These are phyloP conservation scores for Agraylea sexmaculata DNA, from an alignment of 1,140 invertebrate species.

Conservation along the genomic window DNA sequence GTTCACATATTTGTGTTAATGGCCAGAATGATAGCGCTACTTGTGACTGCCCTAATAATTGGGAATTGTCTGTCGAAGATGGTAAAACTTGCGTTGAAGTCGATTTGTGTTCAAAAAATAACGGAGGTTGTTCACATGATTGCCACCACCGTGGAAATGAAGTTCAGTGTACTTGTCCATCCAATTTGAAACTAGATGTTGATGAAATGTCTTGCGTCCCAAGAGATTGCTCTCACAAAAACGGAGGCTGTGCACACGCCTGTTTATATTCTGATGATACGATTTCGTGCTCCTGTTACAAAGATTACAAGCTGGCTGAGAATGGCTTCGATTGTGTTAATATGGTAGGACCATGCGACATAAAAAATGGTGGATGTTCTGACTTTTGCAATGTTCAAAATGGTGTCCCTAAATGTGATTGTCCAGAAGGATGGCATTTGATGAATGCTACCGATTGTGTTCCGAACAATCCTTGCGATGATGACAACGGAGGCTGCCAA, in stretches of 20 bases:
- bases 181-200: constrained; percentile 27
- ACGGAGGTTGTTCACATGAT: constrained; percentile 53
- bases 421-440: constrained; percentile 30
- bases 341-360: constrained; percentile 38
- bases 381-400: constrained; percentile 33
- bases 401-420: constrained; percentile 33
- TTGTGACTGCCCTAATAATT: constrained; percentile 39
- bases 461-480: constrained; percentile 37
- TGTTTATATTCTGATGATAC: constrained; percentile 36
- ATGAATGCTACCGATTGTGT: constrained; percentile 9
- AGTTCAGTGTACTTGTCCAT: constrained; percentile 42
- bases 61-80: constrained; percentile 34
- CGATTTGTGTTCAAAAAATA: constrained; percentile 52
- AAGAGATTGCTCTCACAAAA: constrained; percentile 36
- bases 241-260: constrained; percentile 40
- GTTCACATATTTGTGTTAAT: constrained; percentile 31
- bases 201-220: constrained; percentile 25
- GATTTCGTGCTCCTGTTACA: constrained; percentile 37
- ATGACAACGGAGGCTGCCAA: constrained; percentile 41
- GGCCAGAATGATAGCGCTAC: constrained; percentile 30
- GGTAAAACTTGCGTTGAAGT: constrained; percentile 38
- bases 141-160: constrained; percentile 57
- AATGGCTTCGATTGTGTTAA: not conserved
- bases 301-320: constrained; percentile 23
- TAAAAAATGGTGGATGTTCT: constrained; percentile 30